Evolutionary conservation across 1,140 invertebrate genomes (phyloP), one percentile per base, ranked within the genome.

Genomic region (Caenorhabditis brenneri): DNA sequence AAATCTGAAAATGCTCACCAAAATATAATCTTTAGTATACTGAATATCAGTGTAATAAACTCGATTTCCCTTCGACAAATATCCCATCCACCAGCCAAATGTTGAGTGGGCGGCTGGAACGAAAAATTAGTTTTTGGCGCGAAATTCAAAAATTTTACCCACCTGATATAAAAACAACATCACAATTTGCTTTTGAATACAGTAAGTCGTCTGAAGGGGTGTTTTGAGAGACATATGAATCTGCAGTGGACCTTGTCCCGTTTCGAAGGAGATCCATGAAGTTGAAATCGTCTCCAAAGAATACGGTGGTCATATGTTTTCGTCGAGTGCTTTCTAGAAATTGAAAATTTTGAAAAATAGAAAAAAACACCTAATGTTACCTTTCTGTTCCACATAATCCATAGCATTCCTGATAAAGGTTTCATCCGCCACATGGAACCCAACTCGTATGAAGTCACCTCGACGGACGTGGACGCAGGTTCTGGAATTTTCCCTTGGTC

Each of bases 81-180:
- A 74, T 5, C 65, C 65, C 33, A 74, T 74, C 65, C 65, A 74
- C 65, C 65, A 74, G 19, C 65, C 65, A 12, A 74, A 74, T 15
- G 65, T 74, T 42, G 65, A 74, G 9, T 74, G 65, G 10, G 65
- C 33, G n/a, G 65, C 65, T 42, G 60, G n/a, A 65, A 65, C 22
- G 15, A 15, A 65, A 65, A 3, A 36, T 10, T 36, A 36, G 7
- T 24, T 1, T 10, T 33, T 2, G 24, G 27, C 7, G 0, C 29
- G 27, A 12, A 58, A 0, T 55, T 55, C 22, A 58, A 58, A 58
- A 3, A n/a, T n/a, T n/a, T 15, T 2, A 58, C 9, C 10, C 0
- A 58, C 60, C 60, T 33, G 19, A 22, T 1, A 74, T 74, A 22
- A 74, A 10, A 1, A 74, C 65, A 0, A 74, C 36, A 42, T 74